Evolutionary conservation across 1,140 invertebrate genomes (phyloP), one percentile per base, ranked within the genome.

Genomic region (Penaeus indicus): DNA sequence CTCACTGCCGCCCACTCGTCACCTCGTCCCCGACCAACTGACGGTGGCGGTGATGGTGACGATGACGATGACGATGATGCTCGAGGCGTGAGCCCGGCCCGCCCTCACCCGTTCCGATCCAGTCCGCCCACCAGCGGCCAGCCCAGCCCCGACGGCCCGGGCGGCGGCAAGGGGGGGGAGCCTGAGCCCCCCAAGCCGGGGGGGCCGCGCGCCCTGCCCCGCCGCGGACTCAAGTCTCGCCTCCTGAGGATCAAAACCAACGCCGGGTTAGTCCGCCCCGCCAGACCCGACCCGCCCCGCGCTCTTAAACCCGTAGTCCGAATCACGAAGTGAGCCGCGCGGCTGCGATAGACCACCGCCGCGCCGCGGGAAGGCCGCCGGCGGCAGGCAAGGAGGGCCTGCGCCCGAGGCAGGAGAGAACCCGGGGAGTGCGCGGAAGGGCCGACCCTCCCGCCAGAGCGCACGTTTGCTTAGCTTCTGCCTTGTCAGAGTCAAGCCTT

Each of bases 211-310:
- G 96, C 96, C 72, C 90, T 90, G 62, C 89, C 89, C 54, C 95
- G 96, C 93, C 95, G 96, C 93, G 96, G 96, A 92, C 95, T 96
- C 94, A 97, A 96, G 94, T 97, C 96, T 91, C 95, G 96, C 92
- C 95, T 97, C 92, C 95, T 97, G 93, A 96, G 97, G 94, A 97
- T 97, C 94, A 95, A 95, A 93, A 96, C 96, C 92, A 97, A 96
- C 94, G 94, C 94, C 94, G 97, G 96, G 97, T 97, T 96, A 94
- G 95, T 95, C 67, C 81, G 54, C 80, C 27, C 21, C 47, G 27
- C 7, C 60, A 61, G 61, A 13, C 79, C 22, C 3, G 7, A 61
- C 80, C 61, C 80, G 54, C 61, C 80, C 84, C 72, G 72, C 47
- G 84, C 72, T 77, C 22, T 61, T 86, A 86, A 86, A 86, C 84